phyloP scores from a whole-genome alignment of 2,888 invertebrate genomes.

The Drosophila peninsularis region DNA sequence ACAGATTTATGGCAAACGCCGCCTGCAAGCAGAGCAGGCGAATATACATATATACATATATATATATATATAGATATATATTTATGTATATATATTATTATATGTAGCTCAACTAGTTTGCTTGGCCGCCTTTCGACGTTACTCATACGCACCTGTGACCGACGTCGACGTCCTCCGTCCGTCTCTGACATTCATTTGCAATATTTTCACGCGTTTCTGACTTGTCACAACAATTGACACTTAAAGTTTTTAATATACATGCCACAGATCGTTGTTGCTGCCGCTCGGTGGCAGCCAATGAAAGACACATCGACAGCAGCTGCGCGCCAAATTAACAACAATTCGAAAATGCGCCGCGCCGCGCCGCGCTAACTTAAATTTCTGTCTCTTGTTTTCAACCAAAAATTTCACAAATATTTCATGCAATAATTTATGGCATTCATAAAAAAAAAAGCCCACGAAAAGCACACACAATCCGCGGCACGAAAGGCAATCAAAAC shows the following conservation, averaged over 20 bases:
- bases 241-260: conserved; percentile 73
- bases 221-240: conserved; percentile 81
- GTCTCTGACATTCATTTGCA: conserved; percentile 70
- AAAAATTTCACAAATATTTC: conserved; percentile 71
- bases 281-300: conserved; percentile 47
- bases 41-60: conserved; percentile 1
- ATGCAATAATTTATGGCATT: conserved; percentile 67
- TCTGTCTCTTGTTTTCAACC: conserved; percentile 51
- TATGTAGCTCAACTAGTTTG: conserved; percentile 64
- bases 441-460: conserved; percentile 52
- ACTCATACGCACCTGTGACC: conserved; percentile 78
- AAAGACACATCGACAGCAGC: conserved; percentile 79
- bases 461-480: conserved; percentile 20
- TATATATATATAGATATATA: not conserved
- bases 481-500: conserved; percentile 21
- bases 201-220: conserved; percentile 72
- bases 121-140: conserved; percentile 76
- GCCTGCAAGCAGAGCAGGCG: conserved; percentile 40
- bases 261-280: conserved; percentile 43
- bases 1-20: conserved; percentile 71
- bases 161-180: conserved; percentile 27
- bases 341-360: conserved; percentile 55
- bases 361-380: conserved; percentile 69
- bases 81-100: conserved; percentile 2
- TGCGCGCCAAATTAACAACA: conserved; percentile 71